Evolutionary conservation across 2,888 invertebrate genomes (phyloP).

Genomic region (Anaspis maculata): DNA sequence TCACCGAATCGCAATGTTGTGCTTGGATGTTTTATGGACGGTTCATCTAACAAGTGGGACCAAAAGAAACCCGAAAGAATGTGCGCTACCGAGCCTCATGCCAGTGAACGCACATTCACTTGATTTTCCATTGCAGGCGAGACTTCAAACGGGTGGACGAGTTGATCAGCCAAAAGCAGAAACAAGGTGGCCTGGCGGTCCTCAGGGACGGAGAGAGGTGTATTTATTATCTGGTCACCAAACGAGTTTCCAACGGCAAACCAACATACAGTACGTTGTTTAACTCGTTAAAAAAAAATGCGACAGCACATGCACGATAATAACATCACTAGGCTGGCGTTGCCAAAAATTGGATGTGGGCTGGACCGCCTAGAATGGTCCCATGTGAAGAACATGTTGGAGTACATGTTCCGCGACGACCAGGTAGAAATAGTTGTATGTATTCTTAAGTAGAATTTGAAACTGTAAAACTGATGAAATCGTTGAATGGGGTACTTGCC

Average conservation of each 20-base stretch:
- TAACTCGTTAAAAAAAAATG: slow-evolving; percentile 41
- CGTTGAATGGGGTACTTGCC: no score
- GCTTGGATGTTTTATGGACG: no score
- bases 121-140: slow-evolving; percentile 22
- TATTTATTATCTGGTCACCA: slow-evolving; percentile 56
- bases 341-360: slow-evolving; percentile 60
- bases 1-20: no score
- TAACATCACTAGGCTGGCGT: slow-evolving; percentile 48
- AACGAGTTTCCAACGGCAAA: slow-evolving; percentile 36
- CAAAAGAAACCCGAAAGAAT: no score
- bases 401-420: slow-evolving; percentile 44
- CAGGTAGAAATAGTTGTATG: slow-evolving; percentile 47
- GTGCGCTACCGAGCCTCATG: no score
- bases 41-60: no score
- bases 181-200: slow-evolving; percentile 44
- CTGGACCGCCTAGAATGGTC: slow-evolving; percentile 57
- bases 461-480: no score
- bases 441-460: slow-evolving; percentile 21
- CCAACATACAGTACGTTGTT: slow-evolving; percentile 41
- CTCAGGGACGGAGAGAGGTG: slow-evolving; percentile 40
- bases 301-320: slow-evolving; percentile 41
- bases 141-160: slow-evolving; percentile 24
- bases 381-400: slow-evolving; percentile 46
- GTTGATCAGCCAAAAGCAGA: slow-evolving; percentile 34
- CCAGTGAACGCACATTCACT: no score